Evolutionary conservation across 2,797 vertebrate genomes (phyloP).

Genomic region (Gymnodraco acuticeps): DNA sequence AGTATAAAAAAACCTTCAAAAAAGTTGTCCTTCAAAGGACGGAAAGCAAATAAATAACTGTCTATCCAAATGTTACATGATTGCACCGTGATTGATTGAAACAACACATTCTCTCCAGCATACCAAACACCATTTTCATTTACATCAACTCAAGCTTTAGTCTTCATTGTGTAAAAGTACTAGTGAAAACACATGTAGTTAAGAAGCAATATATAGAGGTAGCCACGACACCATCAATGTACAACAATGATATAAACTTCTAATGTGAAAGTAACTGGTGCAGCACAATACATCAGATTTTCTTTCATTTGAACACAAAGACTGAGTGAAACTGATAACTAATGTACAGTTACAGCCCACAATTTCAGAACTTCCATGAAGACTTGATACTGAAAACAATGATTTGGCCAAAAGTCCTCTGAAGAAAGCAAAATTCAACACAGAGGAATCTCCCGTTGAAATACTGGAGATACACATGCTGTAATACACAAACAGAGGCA

Average conservation of each 20-base stretch:
- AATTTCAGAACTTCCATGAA: background rate
- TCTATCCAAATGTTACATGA: constrained; percentile 17
- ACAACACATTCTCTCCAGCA: background rate
- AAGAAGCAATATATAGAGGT: background rate
- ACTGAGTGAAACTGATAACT: background rate
- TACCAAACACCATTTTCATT: constrained; percentile 8
- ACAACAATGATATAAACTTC: background rate
- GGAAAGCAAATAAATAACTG: constrained; percentile 14
- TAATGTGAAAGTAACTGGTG: background rate
- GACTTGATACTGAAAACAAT: background rate
- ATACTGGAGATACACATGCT: background rate
- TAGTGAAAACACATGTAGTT: background rate
- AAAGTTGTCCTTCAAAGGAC: constrained; percentile 29
- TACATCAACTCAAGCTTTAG: background rate
- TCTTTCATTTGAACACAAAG: background rate
- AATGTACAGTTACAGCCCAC: background rate
- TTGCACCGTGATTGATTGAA: constrained; percentile 13
- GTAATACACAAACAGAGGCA: no score
- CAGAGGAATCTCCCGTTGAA: background rate
- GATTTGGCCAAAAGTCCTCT: background rate
- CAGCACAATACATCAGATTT: background rate
- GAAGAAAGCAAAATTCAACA: background rate
- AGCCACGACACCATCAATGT: background rate
- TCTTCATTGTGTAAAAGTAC: background rate
- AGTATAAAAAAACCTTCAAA: background rate